Base-by-base conservation (phyloP, 2,888 invertebrate genomes). In the Scotopteryx bipunctaria region DNA sequence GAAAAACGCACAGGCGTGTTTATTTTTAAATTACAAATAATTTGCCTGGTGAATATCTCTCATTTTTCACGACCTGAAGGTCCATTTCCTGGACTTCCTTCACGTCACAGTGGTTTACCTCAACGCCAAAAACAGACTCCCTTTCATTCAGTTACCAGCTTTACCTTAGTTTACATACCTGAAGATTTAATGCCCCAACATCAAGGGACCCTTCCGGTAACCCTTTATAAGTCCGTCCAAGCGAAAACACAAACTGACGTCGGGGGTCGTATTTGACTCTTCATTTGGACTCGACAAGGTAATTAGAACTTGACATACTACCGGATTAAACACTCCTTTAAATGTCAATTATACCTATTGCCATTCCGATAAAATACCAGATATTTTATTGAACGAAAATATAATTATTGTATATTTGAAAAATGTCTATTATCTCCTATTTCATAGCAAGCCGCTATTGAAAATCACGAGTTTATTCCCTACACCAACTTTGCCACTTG, bases 221-320 rank as follows among this genome's bases (percentile, higher is more conserved):
- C 69, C 76, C 76, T 73, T 74, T 76, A 63, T 65, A 62, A 63
- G 67, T 61, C 66, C 73, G 59, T 41, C 61, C 71, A 67, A 52
- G 73, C 67, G 76, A 62, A 65, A 78, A 80, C 73, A 68, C 74
- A 73, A 76, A 67, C 72, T 59, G 56, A 63, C 61, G 63, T 65
- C 62, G 54, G 61, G 56, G 53, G 41, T 42, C 23, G 56, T 70
- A 73, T 81, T 81, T 80, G 78, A 79, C 79, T 79, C 77, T 69
- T 76, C 71, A 64, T 78, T 80, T 69, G 59, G 63, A 67, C 63
- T 67, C 66, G 71, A 76, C 72, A 70, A 72, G 72, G 72, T 73
- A 74, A 78, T 80, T 75, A 64, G 8, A 32, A 47, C 47, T 17
- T 49, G 27, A 51, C 51, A 27, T 40, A 31, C 9, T 9, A 23